Evolutionary conservation across 2,888 invertebrate species (phyloP).

Genomic region (Dolichomitus sp.): DNA sequence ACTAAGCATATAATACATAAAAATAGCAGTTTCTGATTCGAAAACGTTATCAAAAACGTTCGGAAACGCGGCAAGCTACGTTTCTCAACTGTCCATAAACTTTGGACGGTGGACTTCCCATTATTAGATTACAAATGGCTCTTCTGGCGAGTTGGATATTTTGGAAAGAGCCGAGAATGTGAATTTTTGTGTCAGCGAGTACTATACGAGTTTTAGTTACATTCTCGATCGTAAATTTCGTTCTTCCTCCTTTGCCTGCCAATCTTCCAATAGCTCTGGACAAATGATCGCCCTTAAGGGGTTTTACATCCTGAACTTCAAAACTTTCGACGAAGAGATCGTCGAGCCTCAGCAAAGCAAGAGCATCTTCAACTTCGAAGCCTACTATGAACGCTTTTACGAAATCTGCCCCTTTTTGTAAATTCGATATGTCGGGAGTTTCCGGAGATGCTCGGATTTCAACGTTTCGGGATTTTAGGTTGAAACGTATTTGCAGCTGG

Average conservation of each 20-base stretch:
- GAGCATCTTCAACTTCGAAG: conserved; percentile 98
- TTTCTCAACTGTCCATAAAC: conserved; percentile 98
- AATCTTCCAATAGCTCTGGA: conserved; percentile 98
- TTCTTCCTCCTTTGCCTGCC: conserved; percentile 98
- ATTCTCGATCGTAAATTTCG: conserved; percentile 99
- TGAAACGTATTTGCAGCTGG: conserved; percentile 97
- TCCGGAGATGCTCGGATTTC: conserved; percentile 92
- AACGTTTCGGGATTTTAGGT: conserved; percentile 95
- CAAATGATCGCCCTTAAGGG: conserved; percentile 97
- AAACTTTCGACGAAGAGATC: conserved; percentile 99
- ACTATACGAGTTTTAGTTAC: conserved; percentile 99
- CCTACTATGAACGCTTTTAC: conserved; percentile 98
- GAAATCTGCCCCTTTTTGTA: conserved; percentile 99
- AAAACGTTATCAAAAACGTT: conserved; percentile 90
- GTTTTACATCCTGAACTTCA: conserved; percentile 98
- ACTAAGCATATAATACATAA: conserved; percentile 51
- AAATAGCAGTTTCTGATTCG: conserved; percentile 60
- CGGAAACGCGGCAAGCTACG: conserved; percentile 94
- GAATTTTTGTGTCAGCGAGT: conserved; percentile 98
- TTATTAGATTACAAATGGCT: conserved; percentile 98
- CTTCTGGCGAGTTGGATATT: conserved; percentile 98
- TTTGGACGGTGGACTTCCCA: conserved; percentile 99
- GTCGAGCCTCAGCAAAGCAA: conserved; percentile 97
- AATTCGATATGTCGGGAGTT: conserved; percentile 94
- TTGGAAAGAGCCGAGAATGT: conserved; percentile 98